phyloP scores from a whole-genome alignment of 2,797 vertebrate genomes.

The Loriculus beryllinus region DNA sequence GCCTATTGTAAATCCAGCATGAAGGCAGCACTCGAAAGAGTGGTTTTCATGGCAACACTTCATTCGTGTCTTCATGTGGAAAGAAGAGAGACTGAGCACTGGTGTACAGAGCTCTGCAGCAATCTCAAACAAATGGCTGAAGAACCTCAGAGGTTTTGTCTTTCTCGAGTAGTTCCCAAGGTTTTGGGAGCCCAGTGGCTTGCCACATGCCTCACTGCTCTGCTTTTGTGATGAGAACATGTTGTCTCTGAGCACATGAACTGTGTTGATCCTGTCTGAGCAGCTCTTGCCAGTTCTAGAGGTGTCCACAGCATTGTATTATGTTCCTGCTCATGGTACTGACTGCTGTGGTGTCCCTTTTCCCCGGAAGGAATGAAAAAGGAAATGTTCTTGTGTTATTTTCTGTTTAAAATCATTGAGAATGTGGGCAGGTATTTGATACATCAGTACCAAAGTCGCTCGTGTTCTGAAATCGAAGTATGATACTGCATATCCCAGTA shows the following conservation, averaged over 20 bases:
- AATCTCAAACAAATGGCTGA: not conserved
- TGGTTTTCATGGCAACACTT: constrained; percentile 51
- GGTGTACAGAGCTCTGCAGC: not conserved
- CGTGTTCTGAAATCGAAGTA: not conserved
- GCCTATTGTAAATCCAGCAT: not conserved
- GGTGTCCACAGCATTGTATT: not conserved
- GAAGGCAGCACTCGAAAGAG: not conserved
- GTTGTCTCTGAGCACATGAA: not conserved
- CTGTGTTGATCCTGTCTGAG: not conserved
- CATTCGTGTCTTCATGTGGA: not conserved
- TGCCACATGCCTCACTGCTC: fast-evolving
- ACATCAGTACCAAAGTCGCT: not conserved
- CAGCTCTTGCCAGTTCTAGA: not conserved
- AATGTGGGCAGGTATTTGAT: not conserved
- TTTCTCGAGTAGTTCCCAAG: not conserved
- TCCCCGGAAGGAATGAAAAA: not conserved
- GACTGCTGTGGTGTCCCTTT: not conserved
- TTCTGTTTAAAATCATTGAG: not conserved
- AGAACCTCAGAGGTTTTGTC: not conserved
- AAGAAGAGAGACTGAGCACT: not conserved
- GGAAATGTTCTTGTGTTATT: not conserved
- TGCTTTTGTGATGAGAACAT: not conserved
- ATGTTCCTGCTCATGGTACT: not conserved
- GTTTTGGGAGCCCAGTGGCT: not conserved
- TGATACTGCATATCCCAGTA: fast-evolving